A percentile compares a stretch with the other conserved stretches of the same genome.
Evolutionary conservation across 2,888 invertebrate genomes (phyloP).

Genomic region (Bimastos eiseni): DNA sequence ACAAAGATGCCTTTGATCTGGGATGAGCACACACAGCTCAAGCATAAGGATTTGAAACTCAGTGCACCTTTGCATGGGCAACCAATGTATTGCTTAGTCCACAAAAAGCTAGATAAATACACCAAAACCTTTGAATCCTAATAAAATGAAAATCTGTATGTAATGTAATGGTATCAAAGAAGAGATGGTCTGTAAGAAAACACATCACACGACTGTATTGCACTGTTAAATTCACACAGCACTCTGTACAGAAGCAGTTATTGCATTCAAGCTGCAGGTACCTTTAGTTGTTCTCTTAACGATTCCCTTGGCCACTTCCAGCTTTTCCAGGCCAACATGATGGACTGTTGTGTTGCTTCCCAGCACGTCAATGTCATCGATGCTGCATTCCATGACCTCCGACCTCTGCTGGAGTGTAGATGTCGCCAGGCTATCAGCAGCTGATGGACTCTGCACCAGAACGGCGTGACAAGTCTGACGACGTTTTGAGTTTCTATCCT

Average conservation of each 20-base stretch:
- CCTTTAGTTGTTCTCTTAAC: conserved; percentile 29
- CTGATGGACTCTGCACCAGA: background rate
- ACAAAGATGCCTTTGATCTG: background rate
- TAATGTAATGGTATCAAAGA: background rate
- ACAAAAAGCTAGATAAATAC: background rate
- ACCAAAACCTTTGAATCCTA: background rate
- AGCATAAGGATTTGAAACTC: background rate
- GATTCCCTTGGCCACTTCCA: conserved; percentile 28
- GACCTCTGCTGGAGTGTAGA: background rate
- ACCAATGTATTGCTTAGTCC: background rate
- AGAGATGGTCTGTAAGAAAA: background rate
- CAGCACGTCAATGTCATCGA: background rate
- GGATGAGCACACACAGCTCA: background rate
- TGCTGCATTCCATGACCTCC: background rate
- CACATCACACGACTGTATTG: background rate
- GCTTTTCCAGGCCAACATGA: conserved; percentile 22
- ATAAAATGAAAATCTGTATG: background rate
- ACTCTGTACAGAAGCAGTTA: background rate
- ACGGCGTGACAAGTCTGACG: conserved; percentile 55
- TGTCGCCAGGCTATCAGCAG: background rate
- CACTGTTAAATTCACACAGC: background rate
- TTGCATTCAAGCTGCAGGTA: background rate
- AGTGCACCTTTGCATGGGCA: background rate
- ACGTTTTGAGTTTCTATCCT: conserved; percentile 48
- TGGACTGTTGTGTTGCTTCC: conserved; percentile 16